A percentile compares a stretch with the other conserved stretches of the same genome.
These are phyloP conservation scores for Dinothrombium tinctorium DNA, from an alignment of 1,140 invertebrate species.

Conservation along the genomic window DNA sequence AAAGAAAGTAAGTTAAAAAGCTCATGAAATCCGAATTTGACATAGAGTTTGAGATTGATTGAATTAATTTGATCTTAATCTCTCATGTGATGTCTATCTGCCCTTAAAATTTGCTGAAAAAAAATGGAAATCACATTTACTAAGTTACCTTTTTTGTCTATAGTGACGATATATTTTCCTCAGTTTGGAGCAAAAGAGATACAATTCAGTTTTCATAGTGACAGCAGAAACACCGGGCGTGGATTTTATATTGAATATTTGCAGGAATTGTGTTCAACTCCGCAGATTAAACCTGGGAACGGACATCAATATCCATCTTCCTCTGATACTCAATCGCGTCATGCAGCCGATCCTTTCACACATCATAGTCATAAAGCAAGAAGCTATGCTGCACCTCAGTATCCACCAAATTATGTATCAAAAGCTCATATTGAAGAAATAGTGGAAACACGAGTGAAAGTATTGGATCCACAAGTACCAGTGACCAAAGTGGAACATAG, in stretches of 20 bases:
- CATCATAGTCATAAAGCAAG: background rate
- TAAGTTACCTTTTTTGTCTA: background rate
- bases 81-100: background rate
- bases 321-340: conserved; percentile 2
- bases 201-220: conserved; percentile 11
- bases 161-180: conserved; percentile 9
- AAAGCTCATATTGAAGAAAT: conserved; percentile 3
- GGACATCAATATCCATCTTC: conserved; percentile 1
- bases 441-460: background rate
- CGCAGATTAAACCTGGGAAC: background rate
- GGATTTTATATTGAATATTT: conserved; percentile 13
- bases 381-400: conserved; percentile 8
- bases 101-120: background rate
- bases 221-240: conserved; percentile 7
- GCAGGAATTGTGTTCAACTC: conserved; percentile 9
- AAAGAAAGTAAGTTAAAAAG: conserved; percentile 10
- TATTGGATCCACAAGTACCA: background rate
- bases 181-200: conserved; percentile 4
- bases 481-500: no score
- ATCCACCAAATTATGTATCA: conserved; percentile 13
- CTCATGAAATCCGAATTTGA: background rate
- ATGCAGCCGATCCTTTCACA: background rate
- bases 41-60: background rate
- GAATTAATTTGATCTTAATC: background rate
- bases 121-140: background rate